Evolutionary conservation across 2,888 invertebrate genomes (phyloP).

Genomic region (Argyra leucocephala): DNA sequence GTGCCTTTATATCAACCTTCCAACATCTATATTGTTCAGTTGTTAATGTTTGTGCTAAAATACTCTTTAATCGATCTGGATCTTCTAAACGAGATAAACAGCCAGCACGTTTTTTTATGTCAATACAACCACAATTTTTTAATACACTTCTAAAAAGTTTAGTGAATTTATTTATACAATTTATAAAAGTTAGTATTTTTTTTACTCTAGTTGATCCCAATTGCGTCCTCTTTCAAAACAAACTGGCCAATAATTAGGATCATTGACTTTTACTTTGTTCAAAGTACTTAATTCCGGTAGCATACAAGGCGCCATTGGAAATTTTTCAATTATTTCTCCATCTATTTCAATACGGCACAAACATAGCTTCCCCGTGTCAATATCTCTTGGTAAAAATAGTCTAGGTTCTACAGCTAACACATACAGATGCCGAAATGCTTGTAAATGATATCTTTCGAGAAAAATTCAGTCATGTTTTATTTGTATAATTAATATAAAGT

Average conservation of each 20-base stretch:
- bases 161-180: no score
- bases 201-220: constrained; percentile 71
- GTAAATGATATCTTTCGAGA: constrained; percentile 75
- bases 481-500: background rate
- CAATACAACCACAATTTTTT: constrained; percentile 58
- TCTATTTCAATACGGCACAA: constrained; percentile 64
- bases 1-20: constrained; percentile 50
- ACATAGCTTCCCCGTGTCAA: constrained; percentile 68
- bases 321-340: constrained; percentile 44
- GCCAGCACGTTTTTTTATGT: constrained; percentile 82
- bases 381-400: constrained; percentile 76
- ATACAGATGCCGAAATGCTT: constrained; percentile 93
- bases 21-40: constrained; percentile 49
- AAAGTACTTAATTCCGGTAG: constrained; percentile 71
- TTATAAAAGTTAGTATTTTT: constrained; percentile 27
- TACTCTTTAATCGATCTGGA: constrained; percentile 67
- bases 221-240: constrained; percentile 71
- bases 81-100: constrained; percentile 80
- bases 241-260: constrained; percentile 84
- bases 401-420: constrained; percentile 88
- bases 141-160: constrained; percentile 51
- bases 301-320: constrained; percentile 71
- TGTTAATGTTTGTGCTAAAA: constrained; percentile 70
- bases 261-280: constrained; percentile 65
- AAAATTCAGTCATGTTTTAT: background rate